These are phyloP conservation scores for Narcine bancroftii DNA, from an alignment of 2,113 vertebrate genomes.

Conservation along the genomic window DNA sequence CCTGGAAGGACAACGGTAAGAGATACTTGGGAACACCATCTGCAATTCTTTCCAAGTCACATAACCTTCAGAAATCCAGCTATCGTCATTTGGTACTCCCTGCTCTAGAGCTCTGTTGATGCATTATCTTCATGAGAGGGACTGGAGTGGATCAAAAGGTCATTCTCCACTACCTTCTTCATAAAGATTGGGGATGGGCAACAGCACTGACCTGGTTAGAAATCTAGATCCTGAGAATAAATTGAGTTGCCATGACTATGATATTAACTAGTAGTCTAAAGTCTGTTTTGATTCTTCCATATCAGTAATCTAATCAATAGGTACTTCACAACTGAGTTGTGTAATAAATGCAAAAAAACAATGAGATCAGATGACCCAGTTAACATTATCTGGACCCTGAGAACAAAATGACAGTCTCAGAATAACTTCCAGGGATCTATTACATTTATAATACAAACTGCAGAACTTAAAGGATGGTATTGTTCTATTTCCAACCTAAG, in stretches of 20 bases:
- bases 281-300: background rate
- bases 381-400: constrained; percentile 1
- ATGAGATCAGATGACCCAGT: background rate
- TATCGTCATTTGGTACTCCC: background rate
- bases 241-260: background rate
- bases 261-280: background rate
- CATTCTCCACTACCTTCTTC: no score
- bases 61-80: no score
- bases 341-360: background rate
- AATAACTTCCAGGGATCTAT: background rate
- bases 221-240: background rate
- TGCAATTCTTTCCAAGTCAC: no score
- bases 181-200: no score
- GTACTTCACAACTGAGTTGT: background rate
- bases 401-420: background rate
- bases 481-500: background rate
- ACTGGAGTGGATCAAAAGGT: no score
- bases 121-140: no score
- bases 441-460: background rate
- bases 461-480: background rate
- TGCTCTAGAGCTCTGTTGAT: background rate
- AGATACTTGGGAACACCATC: no score
- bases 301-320: background rate
- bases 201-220: no score
- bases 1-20: no score